Base-by-base conservation (phyloP, 2,113 vertebrate genomes). In the Brienomyrus longianalis region DNA sequence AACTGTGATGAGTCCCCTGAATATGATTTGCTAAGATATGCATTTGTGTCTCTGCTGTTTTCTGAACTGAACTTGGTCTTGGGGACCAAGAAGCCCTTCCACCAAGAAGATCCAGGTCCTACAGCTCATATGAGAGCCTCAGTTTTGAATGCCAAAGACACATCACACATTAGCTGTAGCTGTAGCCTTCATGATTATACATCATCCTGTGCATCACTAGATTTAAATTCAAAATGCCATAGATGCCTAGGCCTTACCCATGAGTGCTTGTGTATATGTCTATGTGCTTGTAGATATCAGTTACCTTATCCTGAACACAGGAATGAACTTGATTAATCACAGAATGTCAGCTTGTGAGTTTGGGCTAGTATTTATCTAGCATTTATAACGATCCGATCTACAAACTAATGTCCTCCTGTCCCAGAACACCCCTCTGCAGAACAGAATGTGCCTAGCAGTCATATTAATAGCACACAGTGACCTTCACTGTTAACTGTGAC, bases 401-500 rank as follows among this genome's bases (percentile, higher is more conserved):
- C 74, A 88, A 88, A 50, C 56, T 45, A 74, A 27, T 70, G 62
- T 45, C 62, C n/a, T 89, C 11, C n/a, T 51, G 15, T 84, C 88
- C 48, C 48, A 31, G 47, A 89, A 89, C 5, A 17, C 52, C 52
- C 35, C 52, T 59, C 87, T 62, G 56, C 54, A 15, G 87, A 62
- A 62, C 43, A 77, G 74, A 35, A 50, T 77, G 88, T 89, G 15
- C 66, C 21, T 19, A 21, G 43, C 87, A 35, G 43, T 88, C 35
- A 88, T 47, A 88, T 62, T 43, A 88, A 88, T 56, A 87, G 86
- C 43, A 88, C 19, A 88, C 45, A 52, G 48, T 89, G 66, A 77
- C 88, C 66, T 89, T 89, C 70, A 51, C 88, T 66, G 87, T 47
- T 70, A 43, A 62, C 62, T 51, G 43, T 50, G 21, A 62, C 27